These are phyloP conservation scores for Eubasilissa splendida DNA, from an alignment of 2,888 invertebrate species.

Conservation along the genomic window DNA sequence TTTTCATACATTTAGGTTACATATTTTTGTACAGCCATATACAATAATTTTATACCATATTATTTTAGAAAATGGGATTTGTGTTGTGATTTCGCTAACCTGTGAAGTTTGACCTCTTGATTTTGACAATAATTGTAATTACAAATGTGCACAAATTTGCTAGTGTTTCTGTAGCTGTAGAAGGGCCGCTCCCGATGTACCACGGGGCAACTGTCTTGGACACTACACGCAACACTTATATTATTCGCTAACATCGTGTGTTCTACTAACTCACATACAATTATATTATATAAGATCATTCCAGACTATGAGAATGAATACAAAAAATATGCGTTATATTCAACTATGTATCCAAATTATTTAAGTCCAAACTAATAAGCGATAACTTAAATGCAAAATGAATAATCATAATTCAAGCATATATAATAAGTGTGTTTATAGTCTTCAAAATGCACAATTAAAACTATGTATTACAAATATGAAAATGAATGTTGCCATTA, in stretches of 20 bases:
- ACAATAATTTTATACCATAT: constrained; percentile 71
- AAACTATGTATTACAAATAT: constrained; percentile 43
- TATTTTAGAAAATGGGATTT: constrained; percentile 42
- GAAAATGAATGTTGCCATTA: constrained; percentile 42
- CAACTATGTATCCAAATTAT: neutral
- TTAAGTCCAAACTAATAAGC: constrained; percentile 49
- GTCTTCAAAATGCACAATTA: constrained; percentile 46
- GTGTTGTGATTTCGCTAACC: constrained; percentile 31
- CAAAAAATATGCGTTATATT: constrained; percentile 46
- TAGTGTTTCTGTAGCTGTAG: neutral
- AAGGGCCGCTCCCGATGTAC: too few relatives aligned
- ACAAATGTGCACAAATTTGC: constrained; percentile 43
- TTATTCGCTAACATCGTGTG: constrained; percentile 48
- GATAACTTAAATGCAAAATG: constrained; percentile 56
- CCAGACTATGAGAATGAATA: constrained; percentile 55
- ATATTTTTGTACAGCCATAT: constrained; percentile 73
- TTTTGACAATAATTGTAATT: constrained; percentile 23
- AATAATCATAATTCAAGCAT: constrained; percentile 44
- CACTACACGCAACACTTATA: constrained; percentile 3
- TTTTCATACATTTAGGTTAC: constrained; percentile 58
- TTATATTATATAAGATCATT: constrained; percentile 44
- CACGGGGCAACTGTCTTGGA: constrained; percentile 7
- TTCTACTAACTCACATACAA: constrained; percentile 52
- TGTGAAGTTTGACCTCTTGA: constrained; percentile 14
- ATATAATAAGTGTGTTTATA: constrained; percentile 27